Evolutionary conservation across 2,888 invertebrate species (phyloP), one percentile per base, ranked within the genome.

Genomic region (Lasioglossum pauxillum): DNA sequence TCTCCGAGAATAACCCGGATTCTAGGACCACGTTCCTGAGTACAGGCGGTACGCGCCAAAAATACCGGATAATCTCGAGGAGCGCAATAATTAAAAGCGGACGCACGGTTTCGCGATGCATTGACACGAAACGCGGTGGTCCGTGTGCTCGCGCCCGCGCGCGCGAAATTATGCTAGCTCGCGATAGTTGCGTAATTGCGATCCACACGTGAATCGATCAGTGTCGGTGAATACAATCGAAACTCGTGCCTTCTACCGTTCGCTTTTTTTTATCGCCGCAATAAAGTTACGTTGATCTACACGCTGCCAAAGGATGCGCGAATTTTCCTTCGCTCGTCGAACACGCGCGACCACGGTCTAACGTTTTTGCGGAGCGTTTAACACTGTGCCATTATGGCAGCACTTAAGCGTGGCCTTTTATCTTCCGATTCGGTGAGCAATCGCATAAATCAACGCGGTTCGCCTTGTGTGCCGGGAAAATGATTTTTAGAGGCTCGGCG

Each of bases 21-120:
- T 77, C 72, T 76, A 82, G 83, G 67, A 80, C 53, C 82, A 72
- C 74, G 73, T 81, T 84, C 71, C 80, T 64, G 85, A 82, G 85
- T 82, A 80, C 75, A 75, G 53, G 82, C 73, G 73, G 74, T 84
- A 74, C 83, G 77, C 80, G 86, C 79, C 76, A 85, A 85, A 90
- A 87, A 89, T 90, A 86, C 85, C 86, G 79, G 76, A 79, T 90
- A 83, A 90, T 88, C 82, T 84, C 79, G 79, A 69, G 82, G 35
- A 75, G 73, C 73, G 44, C 79, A 84, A 87, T 90, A 89, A 85
- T 81, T 84, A 89, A 80, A 76, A 79, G 75, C 83, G 77, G 46
- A 75, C 77, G 81, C 74, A 64, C 64, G 76, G 80, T 80, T 82
- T 83, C 85, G 79, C 80, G 74, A 44, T 79, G 79, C 86, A 78